Percentiles rank a stretch among this genome's conserved stretches.
Evolutionary conservation across 2,797 vertebrate species (phyloP).

Genomic region (Sebastes itinus): DNA sequence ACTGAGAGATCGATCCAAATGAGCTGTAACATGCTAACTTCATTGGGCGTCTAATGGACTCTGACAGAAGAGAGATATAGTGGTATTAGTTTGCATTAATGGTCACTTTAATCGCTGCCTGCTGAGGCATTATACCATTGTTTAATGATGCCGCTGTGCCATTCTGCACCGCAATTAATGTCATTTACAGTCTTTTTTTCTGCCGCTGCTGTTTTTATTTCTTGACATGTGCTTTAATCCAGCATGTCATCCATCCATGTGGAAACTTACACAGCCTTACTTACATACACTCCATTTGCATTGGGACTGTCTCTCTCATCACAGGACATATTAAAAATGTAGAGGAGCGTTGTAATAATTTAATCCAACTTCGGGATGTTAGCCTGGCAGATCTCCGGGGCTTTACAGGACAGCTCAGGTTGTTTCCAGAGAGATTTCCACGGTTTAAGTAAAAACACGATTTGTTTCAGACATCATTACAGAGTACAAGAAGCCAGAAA

Average conservation of each 20-base stretch:
- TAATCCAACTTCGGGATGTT: conserved; percentile 15
- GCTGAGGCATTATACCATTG: conserved; percentile 44
- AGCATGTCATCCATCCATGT: background rate
- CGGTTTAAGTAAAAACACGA: conserved; percentile 14
- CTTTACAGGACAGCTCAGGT: conserved; percentile 11
- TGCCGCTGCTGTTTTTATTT: background rate
- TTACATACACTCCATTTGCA: background rate
- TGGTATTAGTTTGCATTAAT: conserved; percentile 51
- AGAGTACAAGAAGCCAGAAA: background rate
- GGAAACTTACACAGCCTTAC: background rate
- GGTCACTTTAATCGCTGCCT: conserved; percentile 52
- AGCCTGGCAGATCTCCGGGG: background rate
- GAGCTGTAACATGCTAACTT: conserved; percentile 47
- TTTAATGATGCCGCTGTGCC: conserved; percentile 47
- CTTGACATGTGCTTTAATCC: conserved; percentile 15
- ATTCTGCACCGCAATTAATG: conserved; percentile 24
- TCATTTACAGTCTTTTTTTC: conserved; percentile 17
- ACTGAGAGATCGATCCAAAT: conserved; percentile 36
- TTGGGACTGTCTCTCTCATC: background rate
- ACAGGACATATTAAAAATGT: background rate
- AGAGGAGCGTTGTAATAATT: background rate
- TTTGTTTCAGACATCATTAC: conserved; percentile 29
- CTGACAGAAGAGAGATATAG: conserved; percentile 25
- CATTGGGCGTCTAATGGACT: conserved; percentile 63
- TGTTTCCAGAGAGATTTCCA: conserved; percentile 24